phyloP scores from a whole-genome alignment of 2,797 vertebrate species.

The Pantherophis alleghaniensis region DNA sequence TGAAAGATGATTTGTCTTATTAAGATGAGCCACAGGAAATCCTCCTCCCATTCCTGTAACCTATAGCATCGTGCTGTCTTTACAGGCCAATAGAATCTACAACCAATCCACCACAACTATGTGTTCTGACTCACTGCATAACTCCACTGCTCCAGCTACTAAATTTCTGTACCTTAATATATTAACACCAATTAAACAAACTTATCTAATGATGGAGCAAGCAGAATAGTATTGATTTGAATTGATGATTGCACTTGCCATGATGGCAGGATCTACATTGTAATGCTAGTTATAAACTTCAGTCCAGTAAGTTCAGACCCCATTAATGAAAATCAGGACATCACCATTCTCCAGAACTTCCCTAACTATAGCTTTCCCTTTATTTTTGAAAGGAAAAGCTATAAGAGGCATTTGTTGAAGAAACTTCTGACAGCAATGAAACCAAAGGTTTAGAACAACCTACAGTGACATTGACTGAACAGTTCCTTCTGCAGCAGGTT shows the following conservation, averaged over 20 bases:
- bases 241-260: neutral
- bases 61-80: neutral
- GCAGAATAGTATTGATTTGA: neutral
- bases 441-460: neutral
- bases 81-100: neutral
- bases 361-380: too few relatives aligned
- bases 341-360: too few relatives aligned
- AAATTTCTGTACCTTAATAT: neutral
- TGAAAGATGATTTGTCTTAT: neutral
- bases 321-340: neutral
- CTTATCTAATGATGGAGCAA: neutral
- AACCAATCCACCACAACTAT: neutral
- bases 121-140: neutral
- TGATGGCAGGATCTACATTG: neutral
- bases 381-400: neutral
- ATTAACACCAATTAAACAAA: neutral
- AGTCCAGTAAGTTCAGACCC: neutral
- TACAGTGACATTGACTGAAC: neutral
- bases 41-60: neutral
- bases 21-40: neutral
- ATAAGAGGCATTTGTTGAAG: neutral
- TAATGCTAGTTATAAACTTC: neutral
- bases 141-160: neutral
- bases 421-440: neutral
- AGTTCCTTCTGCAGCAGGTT: neutral